Evolutionary conservation across 2,113 vertebrate species (phyloP).

Genomic region (Chrysemys picta): DNA sequence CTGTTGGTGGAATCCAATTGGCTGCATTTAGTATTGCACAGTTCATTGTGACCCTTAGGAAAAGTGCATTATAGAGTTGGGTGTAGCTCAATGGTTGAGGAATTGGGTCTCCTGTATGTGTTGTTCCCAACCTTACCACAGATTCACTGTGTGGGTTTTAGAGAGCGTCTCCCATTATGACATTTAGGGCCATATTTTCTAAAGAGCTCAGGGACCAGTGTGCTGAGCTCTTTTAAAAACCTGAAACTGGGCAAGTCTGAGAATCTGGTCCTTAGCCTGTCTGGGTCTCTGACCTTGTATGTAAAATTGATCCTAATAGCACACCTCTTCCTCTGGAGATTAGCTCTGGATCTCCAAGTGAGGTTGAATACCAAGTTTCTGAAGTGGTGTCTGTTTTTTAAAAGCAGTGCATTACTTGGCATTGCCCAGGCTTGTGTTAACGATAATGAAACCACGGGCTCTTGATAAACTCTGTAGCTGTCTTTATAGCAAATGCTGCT

Average conservation of each 20-base stretch:
- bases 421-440: neutral
- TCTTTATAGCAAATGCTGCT: conserved; percentile 19
- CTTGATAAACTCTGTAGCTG: neutral
- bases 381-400: neutral
- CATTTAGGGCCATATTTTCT: neutral
- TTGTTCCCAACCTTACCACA: neutral
- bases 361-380: neutral
- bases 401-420: neutral
- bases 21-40: conserved; percentile 3
- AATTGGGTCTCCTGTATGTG: neutral
- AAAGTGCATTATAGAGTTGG: neutral
- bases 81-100: neutral
- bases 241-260: neutral
- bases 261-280: neutral
- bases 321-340: neutral
- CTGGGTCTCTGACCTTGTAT: neutral
- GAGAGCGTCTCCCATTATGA: neutral
- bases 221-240: conserved; percentile 23
- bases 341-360: neutral
- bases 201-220: neutral
- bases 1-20: neutral
- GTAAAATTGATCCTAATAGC: neutral
- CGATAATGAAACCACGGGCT: neutral
- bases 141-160: neutral
- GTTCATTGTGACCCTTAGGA: neutral